phyloP scores from a whole-genome alignment of 2,113 vertebrate genomes.

The Dolichallabes microphthalmus region DNA sequence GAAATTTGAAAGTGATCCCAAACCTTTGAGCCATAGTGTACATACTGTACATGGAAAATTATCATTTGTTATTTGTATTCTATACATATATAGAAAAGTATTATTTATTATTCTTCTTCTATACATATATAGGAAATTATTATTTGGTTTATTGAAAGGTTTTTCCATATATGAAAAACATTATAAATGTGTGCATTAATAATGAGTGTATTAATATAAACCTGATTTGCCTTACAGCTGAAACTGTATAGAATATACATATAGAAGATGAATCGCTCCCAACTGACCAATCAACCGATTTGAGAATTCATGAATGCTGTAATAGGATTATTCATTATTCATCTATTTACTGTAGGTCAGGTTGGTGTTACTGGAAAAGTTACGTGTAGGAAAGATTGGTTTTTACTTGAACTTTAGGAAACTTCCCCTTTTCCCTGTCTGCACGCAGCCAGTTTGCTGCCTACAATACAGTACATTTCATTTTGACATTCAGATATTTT shows the following conservation, averaged over 20 bases:
- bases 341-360: not conserved
- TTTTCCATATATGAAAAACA: too few species aligned
- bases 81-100: too few species aligned
- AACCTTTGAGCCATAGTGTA: too few species aligned
- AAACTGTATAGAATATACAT: not conserved
- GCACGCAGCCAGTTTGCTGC: not conserved
- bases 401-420: not conserved
- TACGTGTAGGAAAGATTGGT: not conserved
- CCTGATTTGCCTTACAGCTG: not conserved
- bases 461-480: not conserved
- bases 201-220: not conserved
- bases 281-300: not conserved
- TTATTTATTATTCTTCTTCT: too few species aligned
- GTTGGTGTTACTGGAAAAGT: not conserved
- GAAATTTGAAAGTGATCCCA: too few species aligned
- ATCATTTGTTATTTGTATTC: too few species aligned
- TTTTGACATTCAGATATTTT: not conserved
- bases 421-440: constrained; percentile 6
- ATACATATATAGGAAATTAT: too few species aligned
- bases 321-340: not conserved
- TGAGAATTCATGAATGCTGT: not conserved
- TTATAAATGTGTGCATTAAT: too few species aligned
- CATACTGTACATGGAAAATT: too few species aligned
- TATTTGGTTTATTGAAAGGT: too few species aligned
- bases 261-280: not conserved